Conservation (phyloP, 2,888 invertebrate species). For the Catocala nupta region DNA sequence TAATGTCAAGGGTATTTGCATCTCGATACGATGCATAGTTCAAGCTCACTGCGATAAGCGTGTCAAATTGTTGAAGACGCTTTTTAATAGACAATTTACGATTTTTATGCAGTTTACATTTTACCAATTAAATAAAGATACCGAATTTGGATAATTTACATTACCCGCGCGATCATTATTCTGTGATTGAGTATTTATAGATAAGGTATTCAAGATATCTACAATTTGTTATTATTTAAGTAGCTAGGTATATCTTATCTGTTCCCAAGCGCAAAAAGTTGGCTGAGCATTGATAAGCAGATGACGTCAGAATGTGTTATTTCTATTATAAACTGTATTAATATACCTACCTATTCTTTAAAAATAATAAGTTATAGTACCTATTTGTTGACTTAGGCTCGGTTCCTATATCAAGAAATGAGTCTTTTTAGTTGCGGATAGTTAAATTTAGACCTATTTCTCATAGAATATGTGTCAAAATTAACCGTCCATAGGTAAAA, state of each 20-base stretch:
- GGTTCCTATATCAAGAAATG: no score
- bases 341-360: no score
- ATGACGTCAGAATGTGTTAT: conserved; percentile 23
- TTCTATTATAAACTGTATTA: no score
- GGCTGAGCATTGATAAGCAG: conserved; percentile 20
- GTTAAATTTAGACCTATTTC: no score
- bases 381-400: no score
- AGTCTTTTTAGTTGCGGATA: no score
- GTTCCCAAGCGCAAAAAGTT: conserved; percentile 36
- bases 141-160: not conserved
- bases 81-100: no score
- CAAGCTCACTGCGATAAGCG: not conserved
- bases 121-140: no score
- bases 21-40: not conserved
- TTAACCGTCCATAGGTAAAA: no score
- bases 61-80: not conserved
- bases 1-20: not conserved
- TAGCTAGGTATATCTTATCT: conserved; percentile 25
- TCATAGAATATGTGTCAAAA: no score
- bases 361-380: no score
- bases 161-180: conserved; percentile 10
- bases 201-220: conserved; percentile 12
- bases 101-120: no score
- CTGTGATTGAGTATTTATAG: conserved; percentile 18
- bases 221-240: conserved; percentile 10